Conservation (phyloP, 2,113 vertebrate species). For the Hippocampus zosterae region DNA sequence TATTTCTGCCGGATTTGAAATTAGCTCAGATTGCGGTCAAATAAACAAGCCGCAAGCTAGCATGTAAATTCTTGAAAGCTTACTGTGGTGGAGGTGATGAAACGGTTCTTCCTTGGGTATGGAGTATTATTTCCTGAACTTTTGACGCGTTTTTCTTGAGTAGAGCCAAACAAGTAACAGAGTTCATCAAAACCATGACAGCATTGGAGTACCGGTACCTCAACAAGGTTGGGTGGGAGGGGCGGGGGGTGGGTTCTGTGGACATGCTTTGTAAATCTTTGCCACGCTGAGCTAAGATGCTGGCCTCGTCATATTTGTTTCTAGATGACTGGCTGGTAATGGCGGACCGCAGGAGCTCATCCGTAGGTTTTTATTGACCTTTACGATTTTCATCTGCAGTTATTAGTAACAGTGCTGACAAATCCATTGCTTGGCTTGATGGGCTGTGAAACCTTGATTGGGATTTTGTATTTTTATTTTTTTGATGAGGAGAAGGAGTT, state of each 20-base stretch:
- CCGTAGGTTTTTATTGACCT: conserved; percentile 49
- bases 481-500: conserved; percentile 37
- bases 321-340: conserved; percentile 45
- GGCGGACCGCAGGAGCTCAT: conserved; percentile 39
- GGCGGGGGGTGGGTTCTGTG: not conserved
- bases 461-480: conserved; percentile 18
- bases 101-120: too few species aligned
- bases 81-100: not conserved
- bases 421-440: conserved; percentile 47
- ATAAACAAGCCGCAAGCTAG: too few species aligned
- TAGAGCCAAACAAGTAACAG: not conserved
- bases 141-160: not conserved
- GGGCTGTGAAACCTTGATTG: conserved; percentile 50
- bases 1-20: too few species aligned
- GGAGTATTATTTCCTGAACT: not conserved
- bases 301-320: conserved; percentile 39
- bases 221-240: not conserved
- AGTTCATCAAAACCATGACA: not conserved
- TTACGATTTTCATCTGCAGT: conserved; percentile 53
- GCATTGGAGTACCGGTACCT: conserved; percentile 1
- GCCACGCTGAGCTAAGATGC: conserved; percentile 30
- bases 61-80: too few species aligned
- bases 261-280: conserved; percentile 24
- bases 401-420: conserved; percentile 57
- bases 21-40: too few species aligned